Percentiles rank a stretch among this genome's conserved stretches.
Conservation (phyloP, 1,140 invertebrate species). For the Brachionus asplanchnoidis region DNA sequence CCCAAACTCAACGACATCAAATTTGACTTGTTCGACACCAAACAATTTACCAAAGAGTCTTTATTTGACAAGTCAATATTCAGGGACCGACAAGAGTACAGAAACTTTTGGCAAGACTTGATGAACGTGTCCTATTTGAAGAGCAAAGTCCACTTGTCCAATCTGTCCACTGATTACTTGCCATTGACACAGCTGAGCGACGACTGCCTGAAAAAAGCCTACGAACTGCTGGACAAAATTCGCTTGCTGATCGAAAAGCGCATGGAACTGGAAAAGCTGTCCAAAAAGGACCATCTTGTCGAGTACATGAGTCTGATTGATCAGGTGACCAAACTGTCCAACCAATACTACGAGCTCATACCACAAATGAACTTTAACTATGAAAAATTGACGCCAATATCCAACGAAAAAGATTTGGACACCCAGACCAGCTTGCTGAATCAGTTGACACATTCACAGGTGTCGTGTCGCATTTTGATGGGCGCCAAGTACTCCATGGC, state of each 20-base stretch:
- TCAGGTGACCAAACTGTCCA: conserved; percentile 51
- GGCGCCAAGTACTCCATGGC: conserved; percentile 50
- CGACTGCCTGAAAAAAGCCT: not conserved
- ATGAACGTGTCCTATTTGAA: not conserved
- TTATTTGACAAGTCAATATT: not conserved
- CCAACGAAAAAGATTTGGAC: conserved; percentile 48
- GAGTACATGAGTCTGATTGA: conserved; percentile 42
- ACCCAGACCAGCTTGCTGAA: conserved; percentile 49
- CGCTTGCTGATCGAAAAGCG: conserved; percentile 1
- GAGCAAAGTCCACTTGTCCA: not conserved
- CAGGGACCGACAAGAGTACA: not conserved
- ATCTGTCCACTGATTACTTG: conserved; percentile 17
- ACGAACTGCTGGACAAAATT: not conserved
- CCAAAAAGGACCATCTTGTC: conserved; percentile 40
- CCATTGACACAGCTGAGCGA: not conserved
- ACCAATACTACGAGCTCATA: conserved; percentile 59
- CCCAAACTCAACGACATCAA: conserved; percentile 10
- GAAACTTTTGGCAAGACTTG: not conserved
- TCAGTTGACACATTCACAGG: conserved; percentile 55
- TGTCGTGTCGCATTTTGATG: conserved; percentile 54
- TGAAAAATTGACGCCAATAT: conserved; percentile 55
- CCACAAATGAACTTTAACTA: conserved; percentile 55
- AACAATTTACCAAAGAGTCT: not conserved
- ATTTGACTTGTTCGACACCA: conserved; percentile 7
- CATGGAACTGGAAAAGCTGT: conserved; percentile 44